Evolutionary conservation across 2,113 vertebrate species (phyloP), one percentile per base, ranked within the genome.

Genomic region (Pao palembangensis): DNA sequence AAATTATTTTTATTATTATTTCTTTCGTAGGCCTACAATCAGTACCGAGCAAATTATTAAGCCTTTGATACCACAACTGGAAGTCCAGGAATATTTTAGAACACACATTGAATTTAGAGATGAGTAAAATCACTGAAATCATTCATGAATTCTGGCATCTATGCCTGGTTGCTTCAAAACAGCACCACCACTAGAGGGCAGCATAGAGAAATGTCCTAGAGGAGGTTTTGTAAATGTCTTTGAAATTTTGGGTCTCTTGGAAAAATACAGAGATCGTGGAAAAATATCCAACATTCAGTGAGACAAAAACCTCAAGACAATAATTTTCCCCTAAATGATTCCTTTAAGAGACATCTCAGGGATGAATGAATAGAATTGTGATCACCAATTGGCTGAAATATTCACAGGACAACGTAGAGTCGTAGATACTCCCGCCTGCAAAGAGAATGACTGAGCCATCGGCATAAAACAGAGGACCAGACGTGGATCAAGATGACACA

Each of bases 131-230:
- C 8, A 38, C 34, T 12, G 34, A 38, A 38, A 38, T 38, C 34
- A 8, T 11, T 11, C 34, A 38, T 38, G 11, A 38, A 38, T 38
- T 38, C 34, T 38, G 34, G 34, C 34, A 12, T 38, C 34, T 38
- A 12, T 38, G 34, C 10, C 34, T 28, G 25, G 25, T 38, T 38
- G 34, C 11, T 38, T 38, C 8, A 38, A 38, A 12, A 38, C 34
- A 38, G 11, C 34, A 48, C 23, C 42, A 63, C 65, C 82, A 79
- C 72, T 69, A 82, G 80, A 76, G 79, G 79, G 76, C 77, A 76
- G 73, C 64, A 50, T 54, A 19, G 31, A 41, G 21, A 71, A 51
- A 25, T 21, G 46, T 41, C 49, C 54, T 21, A 13, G 8, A 38
- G 34, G 34, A 38, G 13, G 2, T 6, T 48, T 52, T 28, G 71